These are phyloP conservation scores for Nipponacmea schrenckii DNA, from an alignment of 2,888 invertebrate genomes.

Conservation along the genomic window DNA sequence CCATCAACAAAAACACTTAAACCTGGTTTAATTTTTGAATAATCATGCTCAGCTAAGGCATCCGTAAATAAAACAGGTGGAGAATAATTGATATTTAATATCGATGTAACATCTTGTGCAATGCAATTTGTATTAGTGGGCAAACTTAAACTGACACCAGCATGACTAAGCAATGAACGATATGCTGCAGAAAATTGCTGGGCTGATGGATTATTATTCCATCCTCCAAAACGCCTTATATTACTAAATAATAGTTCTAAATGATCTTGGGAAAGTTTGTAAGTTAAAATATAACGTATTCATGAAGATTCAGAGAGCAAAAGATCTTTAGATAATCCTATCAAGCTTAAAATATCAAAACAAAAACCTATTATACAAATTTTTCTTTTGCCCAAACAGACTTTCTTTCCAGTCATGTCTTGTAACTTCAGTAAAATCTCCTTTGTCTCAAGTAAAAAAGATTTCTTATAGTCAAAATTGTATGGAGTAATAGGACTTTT, in stretches of 20 bases:
- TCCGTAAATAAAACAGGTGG: not conserved
- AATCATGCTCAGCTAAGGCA: not conserved
- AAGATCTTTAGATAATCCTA: not conserved
- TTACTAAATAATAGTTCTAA: conserved; percentile 12
- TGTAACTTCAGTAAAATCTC: not conserved
- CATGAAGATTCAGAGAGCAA: not conserved
- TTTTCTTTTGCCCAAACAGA: conserved; percentile 5
- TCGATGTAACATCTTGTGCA: not conserved
- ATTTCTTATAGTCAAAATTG: conserved; percentile 6
- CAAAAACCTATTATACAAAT: conserved; percentile 12
- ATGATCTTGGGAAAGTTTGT: conserved; percentile 17
- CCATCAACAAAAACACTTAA: not conserved
- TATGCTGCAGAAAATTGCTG: conserved; percentile 10
- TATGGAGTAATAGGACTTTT: conserved; percentile 6
- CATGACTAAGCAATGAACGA: conserved; percentile 8
- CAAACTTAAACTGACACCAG: conserved; percentile 1
- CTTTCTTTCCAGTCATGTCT: conserved; percentile 9
- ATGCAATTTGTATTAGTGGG: not conserved
- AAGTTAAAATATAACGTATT: conserved; percentile 6
- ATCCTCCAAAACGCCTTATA: conserved; percentile 5
- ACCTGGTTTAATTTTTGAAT: not conserved
- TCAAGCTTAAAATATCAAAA: not conserved
- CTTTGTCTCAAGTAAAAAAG: not conserved
- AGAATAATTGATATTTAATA: not conserved
- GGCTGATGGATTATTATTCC: conserved; percentile 15